Conservation (phyloP, 2,797 vertebrate genomes). For the Decapterus maruadsi region DNA sequence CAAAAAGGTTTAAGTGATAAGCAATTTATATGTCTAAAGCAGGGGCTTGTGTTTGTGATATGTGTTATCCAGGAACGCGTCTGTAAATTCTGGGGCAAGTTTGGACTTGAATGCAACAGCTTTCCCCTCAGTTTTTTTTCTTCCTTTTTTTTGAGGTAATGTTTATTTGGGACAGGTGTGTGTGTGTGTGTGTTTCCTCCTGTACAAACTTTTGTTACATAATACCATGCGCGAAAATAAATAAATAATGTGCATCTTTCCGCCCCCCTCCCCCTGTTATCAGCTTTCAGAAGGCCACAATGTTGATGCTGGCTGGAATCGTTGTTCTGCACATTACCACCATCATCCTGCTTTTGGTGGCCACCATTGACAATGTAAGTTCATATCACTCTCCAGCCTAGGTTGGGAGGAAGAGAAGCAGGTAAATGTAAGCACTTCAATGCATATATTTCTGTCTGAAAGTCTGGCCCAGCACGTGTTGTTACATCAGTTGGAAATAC, state of each 20-base stretch:
- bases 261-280: slow-evolving; percentile 31
- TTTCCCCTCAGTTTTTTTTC: background rate
- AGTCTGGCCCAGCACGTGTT: background rate
- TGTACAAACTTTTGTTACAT: slow-evolving; percentile 5
- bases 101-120: slow-evolving; percentile 51
- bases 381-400: background rate
- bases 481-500: slow-evolving; percentile 18
- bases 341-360: slow-evolving; percentile 93
- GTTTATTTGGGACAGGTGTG: slow-evolving; percentile 54
- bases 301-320: slow-evolving; percentile 94
- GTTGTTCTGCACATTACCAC: slow-evolving; percentile 92
- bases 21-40: background rate
- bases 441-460: background rate
- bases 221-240: slow-evolving; percentile 37
- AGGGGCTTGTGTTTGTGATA: slow-evolving; percentile 33
- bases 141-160: slow-evolving; percentile 15
- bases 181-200: background rate
- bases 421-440: background rate
- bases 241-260: slow-evolving; percentile 58
- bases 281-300: slow-evolving; percentile 81
- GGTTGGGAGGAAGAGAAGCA: background rate
- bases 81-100: slow-evolving; percentile 54
- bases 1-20: background rate
- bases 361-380: slow-evolving; percentile 95
- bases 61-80: slow-evolving; percentile 32